A percentile compares a stretch with the other conserved stretches of the same genome.
phyloP scores from a whole-genome alignment of 2,113 vertebrate species.

The Aphelocoma coerulescens region DNA sequence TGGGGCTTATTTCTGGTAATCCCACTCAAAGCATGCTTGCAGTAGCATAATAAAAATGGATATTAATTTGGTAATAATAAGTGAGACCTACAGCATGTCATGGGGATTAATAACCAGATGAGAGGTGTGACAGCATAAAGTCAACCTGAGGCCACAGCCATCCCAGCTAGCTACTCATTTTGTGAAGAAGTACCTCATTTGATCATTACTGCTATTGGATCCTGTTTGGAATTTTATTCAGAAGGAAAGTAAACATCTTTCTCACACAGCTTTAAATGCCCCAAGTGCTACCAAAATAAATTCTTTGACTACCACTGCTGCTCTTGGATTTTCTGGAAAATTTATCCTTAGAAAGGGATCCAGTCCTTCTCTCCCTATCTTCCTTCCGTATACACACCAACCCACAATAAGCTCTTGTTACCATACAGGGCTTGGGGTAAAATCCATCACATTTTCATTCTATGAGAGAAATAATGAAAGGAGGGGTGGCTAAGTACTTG shows the following conservation, averaged over 20 bases:
- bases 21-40: background rate
- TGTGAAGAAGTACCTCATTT: background rate
- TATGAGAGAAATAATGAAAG: background rate
- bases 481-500: background rate
- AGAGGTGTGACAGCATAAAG: background rate
- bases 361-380: background rate
- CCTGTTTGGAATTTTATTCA: background rate
- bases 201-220: background rate
- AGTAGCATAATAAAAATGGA: background rate
- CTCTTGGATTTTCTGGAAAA: background rate
- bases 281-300: background rate
- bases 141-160: background rate
- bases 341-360: background rate
- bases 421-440: background rate
- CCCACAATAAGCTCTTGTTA: background rate
- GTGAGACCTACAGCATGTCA: background rate
- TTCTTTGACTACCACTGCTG: background rate
- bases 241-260: background rate
- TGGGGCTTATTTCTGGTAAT: background rate
- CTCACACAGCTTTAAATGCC: background rate
- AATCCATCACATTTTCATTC: background rate
- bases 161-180: background rate
- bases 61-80: background rate
- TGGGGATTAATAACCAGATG: background rate
- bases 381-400: background rate